Conservation (phyloP, 2,888 invertebrate genomes). For the Cheilosia scutellata region DNA sequence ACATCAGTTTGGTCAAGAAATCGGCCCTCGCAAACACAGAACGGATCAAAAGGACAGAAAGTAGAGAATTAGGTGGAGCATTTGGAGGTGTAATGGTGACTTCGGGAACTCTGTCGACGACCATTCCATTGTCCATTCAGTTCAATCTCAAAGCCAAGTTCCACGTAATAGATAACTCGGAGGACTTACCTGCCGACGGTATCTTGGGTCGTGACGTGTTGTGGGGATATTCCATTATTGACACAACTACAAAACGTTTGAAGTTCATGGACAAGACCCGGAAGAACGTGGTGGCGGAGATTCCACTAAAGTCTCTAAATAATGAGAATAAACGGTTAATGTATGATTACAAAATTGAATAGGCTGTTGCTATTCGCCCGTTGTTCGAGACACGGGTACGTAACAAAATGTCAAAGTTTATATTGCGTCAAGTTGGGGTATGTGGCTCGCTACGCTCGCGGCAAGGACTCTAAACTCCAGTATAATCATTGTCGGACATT, state of each 20-base stretch:
- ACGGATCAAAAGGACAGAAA: neutral
- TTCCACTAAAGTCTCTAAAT: neutral
- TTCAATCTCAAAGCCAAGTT: neutral
- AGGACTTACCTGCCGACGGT: neutral
- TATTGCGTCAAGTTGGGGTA: too few species aligned
- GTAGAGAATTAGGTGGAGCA: slow-evolving; percentile 2
- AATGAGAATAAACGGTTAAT: neutral
- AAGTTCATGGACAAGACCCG: neutral
- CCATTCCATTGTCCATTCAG: neutral
- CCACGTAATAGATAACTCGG: neutral
- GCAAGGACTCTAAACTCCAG: too few species aligned
- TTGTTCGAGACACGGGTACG: too few species aligned
- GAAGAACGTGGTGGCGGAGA: neutral
- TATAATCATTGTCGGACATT: too few species aligned
- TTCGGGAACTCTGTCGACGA: neutral
- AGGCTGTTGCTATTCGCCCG: too few species aligned
- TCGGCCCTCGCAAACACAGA: neutral
- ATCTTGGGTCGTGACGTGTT: neutral
- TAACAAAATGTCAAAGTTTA: too few species aligned
- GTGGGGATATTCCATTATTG: neutral
- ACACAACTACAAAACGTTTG: neutral
- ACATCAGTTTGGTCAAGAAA: neutral
- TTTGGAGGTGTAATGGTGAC: neutral
- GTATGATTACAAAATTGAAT: too few species aligned
- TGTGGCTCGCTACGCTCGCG: too few species aligned